Base-by-base conservation (phyloP, 2,888 invertebrate genomes). In the Apodemia zela region DNA sequence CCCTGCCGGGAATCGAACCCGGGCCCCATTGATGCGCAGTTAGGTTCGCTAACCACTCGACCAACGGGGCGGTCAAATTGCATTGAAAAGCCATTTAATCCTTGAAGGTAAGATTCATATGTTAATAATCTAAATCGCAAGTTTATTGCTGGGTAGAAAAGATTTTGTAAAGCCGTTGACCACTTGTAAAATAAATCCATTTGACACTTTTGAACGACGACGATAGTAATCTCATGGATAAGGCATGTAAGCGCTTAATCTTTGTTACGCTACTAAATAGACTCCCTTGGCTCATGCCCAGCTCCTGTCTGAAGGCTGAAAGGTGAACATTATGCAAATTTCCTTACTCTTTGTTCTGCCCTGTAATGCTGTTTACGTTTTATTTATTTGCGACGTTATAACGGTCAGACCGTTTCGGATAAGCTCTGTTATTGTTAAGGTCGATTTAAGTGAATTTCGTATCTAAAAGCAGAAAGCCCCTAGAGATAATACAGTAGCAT, bases 311-410 rank as follows among this genome's bases (percentile, higher is more conserved):
- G 75, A 81, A 79, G 83, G 80, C 81, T 81, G 82, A 89, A 89
- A 89, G 89, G 89, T 88, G 86, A 83, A 85, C 82, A 87, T 89
- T 90, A 90, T 90, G 90, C 82, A 90, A 89, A 90, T 89, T 77
- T 81, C 77, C 79, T 75, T 80, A 85, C 84, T 87, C 89, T 88
- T 90, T 89, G 88, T 89, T 87, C 81, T 80, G 78, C 76, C 75
- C 80, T 75, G 78, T 83, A 79, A 82, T 78, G 79, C 80, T 84
- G 82, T 85, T 86, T 85, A 84, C 84, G 83, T 85, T 87, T 88
- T 86, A 85, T 87, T 87, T 88, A 87, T 87, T 85, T 81, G 76
- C 77, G 75, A 78, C 81, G 79, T 79, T 79, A 80, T 81, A 84
- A 71, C 79, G 77, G 74, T 67, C 70, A 71, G 78, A 76, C 73